Base-by-base conservation (phyloP, 64 coral and sea anemone genomes). In the Montipora capricornis region DNA sequence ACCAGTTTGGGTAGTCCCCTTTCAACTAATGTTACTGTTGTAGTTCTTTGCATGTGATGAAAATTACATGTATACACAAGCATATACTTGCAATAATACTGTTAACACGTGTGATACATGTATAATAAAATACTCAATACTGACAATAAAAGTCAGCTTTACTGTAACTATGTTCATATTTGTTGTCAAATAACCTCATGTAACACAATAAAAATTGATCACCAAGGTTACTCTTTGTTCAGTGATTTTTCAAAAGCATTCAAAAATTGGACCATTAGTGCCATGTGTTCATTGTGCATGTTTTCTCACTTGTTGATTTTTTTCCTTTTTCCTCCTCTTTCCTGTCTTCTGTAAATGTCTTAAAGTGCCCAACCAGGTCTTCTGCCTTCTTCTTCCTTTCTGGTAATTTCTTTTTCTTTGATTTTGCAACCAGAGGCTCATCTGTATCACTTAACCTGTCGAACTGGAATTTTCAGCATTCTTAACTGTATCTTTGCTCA, bases 241-340 rank as follows among this genome's bases (percentile, higher is more conserved):
- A 76, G 46, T 76, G 74, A 76, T 76, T 13, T 76, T 77, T 77
- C 75, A 77, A 77, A 77, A 77, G 15, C 75, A 77, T 77, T 77
- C 9, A 77, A 77, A 77, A 77, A 77, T 77, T 46, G 44, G 75
- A 11, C 75, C 75, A 77, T 77, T 45, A 77, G 75, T 77, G 75
- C 15, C 75, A 77, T 77, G 46, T 13, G 75, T 77, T 77, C 75
- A 77, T 77, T 77, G 75, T 77, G 75, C 75, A 77, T 77, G 49
- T 14, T 77, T 77, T 77, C 75, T 47, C 19, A 77, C 15, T 77
- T 77, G 44, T 77, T 77, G 8, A 77, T 14, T 47, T 77, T 77
- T 77, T 77, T 29, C 29, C 45, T 12, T 77, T 77, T 77, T 77
- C 75, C 49, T 77, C 75, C 75, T 77, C 75, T 77, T 77, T 77